Base-by-base conservation (phyloP, 1,140 invertebrate species). In the Notospermus geniculatus region DNA sequence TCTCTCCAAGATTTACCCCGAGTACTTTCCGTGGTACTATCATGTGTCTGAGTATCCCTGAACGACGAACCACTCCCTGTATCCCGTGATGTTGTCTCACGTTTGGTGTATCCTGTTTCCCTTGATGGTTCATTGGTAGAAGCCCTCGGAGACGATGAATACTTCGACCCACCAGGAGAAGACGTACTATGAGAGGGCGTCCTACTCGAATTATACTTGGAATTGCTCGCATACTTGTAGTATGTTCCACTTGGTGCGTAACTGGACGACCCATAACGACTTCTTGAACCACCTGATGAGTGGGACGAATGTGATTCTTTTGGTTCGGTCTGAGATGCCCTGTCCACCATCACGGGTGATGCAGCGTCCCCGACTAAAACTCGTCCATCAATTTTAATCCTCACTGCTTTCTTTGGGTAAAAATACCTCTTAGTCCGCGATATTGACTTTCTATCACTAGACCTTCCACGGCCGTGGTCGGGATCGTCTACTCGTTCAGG, bases 1-100 rank as follows among this genome's bases (percentile, higher is more conserved):
- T 78, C 70, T 32, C 76, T 57, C 76, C 76, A 78, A 1, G 70
- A 72, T 56, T 62, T 69, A 46, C 76, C 74, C 28, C 19, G 28
- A 5, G 22, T 25, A 43, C n/a, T 22, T 2, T 58, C 57, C 7
- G 25, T 19, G 22, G 32, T 22, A 19, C 23, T 58, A 1, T 58
- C 23, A 27, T 29, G 36, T 4, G 17, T 23, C 22, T 19, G 57
- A 22, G 57, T n/a, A n/a, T 2, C 2, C 9, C 23, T 30, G 2
- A n/a, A 22, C 15, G 57, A 28, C 2, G 54, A 22, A 1, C 17
- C 11, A 30, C 32, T 56, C 22, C 29, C 28, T 36, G 32, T 19
- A 15, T 30, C 28, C 54, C 32, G 32, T 30, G 22, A 17, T 56
- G 27, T 28, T 29, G 27, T 19, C 27, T 30, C 27, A 17, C 32